phyloP scores from a whole-genome alignment of 2,797 vertebrate genomes.

The Knipowitschia caucasica region DNA sequence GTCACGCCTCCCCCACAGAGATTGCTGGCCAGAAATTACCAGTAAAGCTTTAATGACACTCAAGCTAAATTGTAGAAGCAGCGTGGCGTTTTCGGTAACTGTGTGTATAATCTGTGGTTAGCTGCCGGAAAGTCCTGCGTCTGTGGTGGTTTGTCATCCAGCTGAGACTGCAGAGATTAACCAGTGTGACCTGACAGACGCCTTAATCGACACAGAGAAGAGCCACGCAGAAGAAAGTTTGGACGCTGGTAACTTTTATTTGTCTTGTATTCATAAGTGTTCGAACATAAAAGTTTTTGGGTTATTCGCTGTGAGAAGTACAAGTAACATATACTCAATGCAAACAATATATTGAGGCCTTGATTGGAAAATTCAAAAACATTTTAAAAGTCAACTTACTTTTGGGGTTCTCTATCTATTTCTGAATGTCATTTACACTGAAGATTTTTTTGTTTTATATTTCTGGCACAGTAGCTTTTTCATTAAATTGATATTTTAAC shows the following conservation, averaged over 20 bases:
- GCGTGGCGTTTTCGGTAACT: neutral
- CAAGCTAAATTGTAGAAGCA: slow-evolving; percentile 65
- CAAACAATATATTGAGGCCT: no score
- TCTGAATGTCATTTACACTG: no score
- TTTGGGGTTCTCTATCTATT: no score
- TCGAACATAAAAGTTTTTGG: no score
- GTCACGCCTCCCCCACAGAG: slow-evolving; percentile 84
- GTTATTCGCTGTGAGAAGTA: no score
- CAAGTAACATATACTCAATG: no score
- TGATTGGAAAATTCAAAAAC: no score
- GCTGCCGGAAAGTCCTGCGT: slow-evolving; percentile 80
- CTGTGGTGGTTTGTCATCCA: slow-evolving; percentile 77
- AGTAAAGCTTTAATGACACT: slow-evolving; percentile 56
- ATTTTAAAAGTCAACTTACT: no score
- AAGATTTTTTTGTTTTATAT: no score
- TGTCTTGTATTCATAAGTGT: no score
- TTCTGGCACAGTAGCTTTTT: no score
- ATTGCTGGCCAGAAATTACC: slow-evolving; percentile 90
- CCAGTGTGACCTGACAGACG: slow-evolving; percentile 87
- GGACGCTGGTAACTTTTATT: slow-evolving; percentile 64
- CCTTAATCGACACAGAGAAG: slow-evolving; percentile 87
- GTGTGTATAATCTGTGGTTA: slow-evolving; percentile 33
- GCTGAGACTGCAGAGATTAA: slow-evolving; percentile 91
- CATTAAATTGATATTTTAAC: no score
- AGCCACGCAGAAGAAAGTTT: slow-evolving; percentile 67